Conservation (phyloP, 2,113 vertebrate genomes). For the Paramisgurnus dabryanus region DNA sequence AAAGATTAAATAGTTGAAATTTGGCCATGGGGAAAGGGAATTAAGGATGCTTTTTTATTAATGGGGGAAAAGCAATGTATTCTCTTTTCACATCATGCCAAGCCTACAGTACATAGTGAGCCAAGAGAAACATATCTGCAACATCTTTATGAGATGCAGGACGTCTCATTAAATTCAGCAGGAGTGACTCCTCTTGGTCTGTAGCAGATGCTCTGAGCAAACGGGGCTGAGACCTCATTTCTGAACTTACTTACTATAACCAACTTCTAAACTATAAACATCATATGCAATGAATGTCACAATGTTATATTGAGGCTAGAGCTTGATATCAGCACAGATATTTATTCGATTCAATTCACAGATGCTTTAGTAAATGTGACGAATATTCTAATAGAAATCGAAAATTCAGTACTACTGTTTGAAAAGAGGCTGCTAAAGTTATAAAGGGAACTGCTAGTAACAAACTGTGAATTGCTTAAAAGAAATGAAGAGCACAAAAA, state of each 20-base stretch:
- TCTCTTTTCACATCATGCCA: slow-evolving; percentile 41
- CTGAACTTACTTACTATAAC: slow-evolving; percentile 8
- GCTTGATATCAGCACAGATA: too few relatives aligned
- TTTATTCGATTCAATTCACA: too few relatives aligned
- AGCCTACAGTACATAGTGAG: slow-evolving; percentile 23
- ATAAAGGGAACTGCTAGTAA: too few relatives aligned
- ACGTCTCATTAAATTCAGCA: slow-evolving; percentile 40
- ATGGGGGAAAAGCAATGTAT: slow-evolving; percentile 32
- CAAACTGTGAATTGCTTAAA: too few relatives aligned
- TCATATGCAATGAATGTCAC: background rate
- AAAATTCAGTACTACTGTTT: too few relatives aligned
- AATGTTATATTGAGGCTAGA: slow-evolving; percentile 6
- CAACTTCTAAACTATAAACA: slow-evolving; percentile 19
- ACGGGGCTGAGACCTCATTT: slow-evolving; percentile 28
- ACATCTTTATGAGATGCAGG: slow-evolving; percentile 39
- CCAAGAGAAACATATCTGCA: slow-evolving; percentile 45
- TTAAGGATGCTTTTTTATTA: slow-evolving; percentile 33
- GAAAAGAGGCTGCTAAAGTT: too few relatives aligned
- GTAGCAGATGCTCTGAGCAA: slow-evolving; percentile 19
- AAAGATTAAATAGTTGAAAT: slow-evolving; percentile 43
- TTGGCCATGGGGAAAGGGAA: slow-evolving; percentile 41
- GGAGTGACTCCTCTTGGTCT: slow-evolving; percentile 31
- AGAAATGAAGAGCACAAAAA: too few relatives aligned
- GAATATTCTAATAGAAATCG: too few relatives aligned
- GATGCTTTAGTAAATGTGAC: too few relatives aligned